phyloP scores from a whole-genome alignment of 1,140 invertebrate genomes.

The Apis cerana region DNA sequence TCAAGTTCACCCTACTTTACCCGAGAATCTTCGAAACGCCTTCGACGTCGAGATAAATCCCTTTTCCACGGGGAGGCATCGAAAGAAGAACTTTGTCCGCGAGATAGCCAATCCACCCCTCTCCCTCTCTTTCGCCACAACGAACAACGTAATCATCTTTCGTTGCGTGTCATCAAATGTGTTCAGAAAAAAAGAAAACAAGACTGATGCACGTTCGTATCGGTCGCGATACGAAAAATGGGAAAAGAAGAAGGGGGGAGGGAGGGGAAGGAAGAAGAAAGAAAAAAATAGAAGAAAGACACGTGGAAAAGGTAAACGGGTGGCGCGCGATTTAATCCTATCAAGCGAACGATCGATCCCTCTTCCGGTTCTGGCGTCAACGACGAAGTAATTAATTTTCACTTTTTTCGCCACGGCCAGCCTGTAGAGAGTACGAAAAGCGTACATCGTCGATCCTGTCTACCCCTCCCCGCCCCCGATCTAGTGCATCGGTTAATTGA shows the following conservation, averaged over 20 bases:
- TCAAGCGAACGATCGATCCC: constrained; percentile 56
- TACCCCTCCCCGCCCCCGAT: constrained; percentile 20
- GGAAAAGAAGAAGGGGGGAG: too few species aligned
- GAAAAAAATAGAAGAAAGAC: neutral
- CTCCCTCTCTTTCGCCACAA: constrained; percentile 13
- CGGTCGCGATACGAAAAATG: neutral
- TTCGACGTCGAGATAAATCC: constrained; percentile 43
- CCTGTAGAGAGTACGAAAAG: constrained; percentile 45
- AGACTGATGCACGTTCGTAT: constrained; percentile 21
- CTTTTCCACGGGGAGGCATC: constrained; percentile 36
- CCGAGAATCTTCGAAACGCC: neutral
- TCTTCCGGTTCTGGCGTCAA: constrained; percentile 53
- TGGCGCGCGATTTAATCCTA: constrained; percentile 58
- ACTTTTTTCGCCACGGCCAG: constrained; percentile 35
- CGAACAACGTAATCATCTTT: constrained; percentile 41
- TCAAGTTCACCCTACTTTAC: neutral
- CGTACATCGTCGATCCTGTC: constrained; percentile 46
- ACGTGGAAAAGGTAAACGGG: constrained; percentile 17
- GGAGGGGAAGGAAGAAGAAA: neutral
- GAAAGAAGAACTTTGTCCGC: constrained; percentile 11
- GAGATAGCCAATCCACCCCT: neutral
- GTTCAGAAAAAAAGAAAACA: neutral
- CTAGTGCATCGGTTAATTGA: constrained; percentile 71
- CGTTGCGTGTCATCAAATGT: constrained; percentile 7
- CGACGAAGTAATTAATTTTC: constrained; percentile 66